Base-by-base conservation (phyloP, 2,888 invertebrate genomes). In the Habrosyne pyritoides region DNA sequence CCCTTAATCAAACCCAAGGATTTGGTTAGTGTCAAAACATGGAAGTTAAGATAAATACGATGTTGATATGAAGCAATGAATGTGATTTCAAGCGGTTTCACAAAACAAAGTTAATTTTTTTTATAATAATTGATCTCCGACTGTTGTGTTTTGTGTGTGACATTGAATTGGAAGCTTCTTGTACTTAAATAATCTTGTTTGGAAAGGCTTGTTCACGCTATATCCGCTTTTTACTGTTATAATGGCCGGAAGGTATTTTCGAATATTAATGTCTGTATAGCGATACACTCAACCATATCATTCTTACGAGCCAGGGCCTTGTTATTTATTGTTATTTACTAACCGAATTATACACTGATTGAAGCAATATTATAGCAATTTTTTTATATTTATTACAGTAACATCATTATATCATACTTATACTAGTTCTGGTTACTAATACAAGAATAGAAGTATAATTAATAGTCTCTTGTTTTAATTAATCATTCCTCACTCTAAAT, bases 391-490 rank as follows among this genome's bases (percentile, higher is more conserved):
- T 42, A 42, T 18, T 42, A 8, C 42, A 42, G 42, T 18, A 42
- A 42, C 14, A 42, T 18, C 33, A 33, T 33, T n/a, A 33, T 12
- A 33, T 33, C 33, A 3, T 33, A 33, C n/a, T 6, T 42, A 42
- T 42, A 18, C 42, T 18, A 42, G 42, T n/a, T 42, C 42, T 42
- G 42, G 42, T 42, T 42, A 42, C 42, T 42, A 42, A 42, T 42
- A 3, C 42, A 42, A 18, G 42, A 42, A 42, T 42, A 42, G 42
- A n/a, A 42, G 42, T 42, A 42, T 42, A 18, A 42, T 42, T 42
- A 18, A 18, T 18, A 42, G 14, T 18, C 8, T 42, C 8, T 42
- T 7, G 42, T 42, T 42, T 42, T 42, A 42, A 18, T 42, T 42
- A 42, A 2, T 10, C 10, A 10, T 10, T 10, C 0, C 28, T 10